These are phyloP conservation scores for Biston stratarius DNA, from an alignment of 2,888 invertebrate genomes.

Conservation along the genomic window DNA sequence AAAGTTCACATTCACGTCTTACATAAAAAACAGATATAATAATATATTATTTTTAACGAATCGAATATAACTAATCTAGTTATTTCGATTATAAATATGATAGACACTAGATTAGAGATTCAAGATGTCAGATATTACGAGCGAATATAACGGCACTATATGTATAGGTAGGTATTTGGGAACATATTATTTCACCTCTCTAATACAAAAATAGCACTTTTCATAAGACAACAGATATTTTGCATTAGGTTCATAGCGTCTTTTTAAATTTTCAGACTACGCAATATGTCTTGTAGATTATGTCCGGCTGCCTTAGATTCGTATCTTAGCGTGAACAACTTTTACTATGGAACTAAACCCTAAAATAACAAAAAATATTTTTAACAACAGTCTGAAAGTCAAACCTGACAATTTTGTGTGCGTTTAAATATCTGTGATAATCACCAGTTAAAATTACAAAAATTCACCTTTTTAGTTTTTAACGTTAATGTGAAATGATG, in stretches of 20 bases:
- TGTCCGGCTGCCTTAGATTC: not conserved
- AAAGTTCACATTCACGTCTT: slow-evolving; percentile 1
- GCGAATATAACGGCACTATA: not conserved
- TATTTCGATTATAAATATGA: not conserved
- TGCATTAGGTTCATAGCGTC: not conserved
- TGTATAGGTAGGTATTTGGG: not conserved
- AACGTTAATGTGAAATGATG: no score
- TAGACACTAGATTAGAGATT: slow-evolving; percentile 21
- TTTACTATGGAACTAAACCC: no score
- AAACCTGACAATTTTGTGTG: no score
- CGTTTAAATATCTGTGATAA: no score
- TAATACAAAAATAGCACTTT: slow-evolving; percentile 14
- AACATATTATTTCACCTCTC: not conserved
- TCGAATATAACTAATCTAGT: not conserved
- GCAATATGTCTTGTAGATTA: no score
- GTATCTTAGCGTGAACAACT: not conserved
- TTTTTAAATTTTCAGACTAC: not conserved
- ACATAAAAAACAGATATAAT: not conserved
- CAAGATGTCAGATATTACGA: slow-evolving; percentile 3
- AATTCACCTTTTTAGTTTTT: no score
- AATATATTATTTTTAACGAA: not conserved
- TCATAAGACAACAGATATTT: slow-evolving; percentile 3
- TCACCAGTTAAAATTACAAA: no score
- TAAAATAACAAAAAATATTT: no score
- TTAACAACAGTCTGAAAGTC: no score